Evolutionary conservation across 2,888 invertebrate species (phyloP).

Genomic region (Melanophora roralis): DNA sequence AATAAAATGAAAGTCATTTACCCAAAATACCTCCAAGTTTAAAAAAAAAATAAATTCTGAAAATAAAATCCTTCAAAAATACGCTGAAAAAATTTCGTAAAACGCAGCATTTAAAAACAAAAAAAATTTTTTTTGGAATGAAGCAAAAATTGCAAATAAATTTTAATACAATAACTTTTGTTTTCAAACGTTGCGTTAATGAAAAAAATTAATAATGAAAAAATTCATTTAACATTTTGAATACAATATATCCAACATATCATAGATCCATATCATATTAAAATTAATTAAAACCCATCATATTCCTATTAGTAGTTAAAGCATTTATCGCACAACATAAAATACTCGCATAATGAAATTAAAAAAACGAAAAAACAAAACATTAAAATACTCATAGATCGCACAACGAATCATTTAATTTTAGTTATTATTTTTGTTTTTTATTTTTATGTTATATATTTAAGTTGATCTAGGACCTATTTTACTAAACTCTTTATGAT

Average conservation of each 20-base stretch:
- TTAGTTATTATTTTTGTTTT: not conserved
- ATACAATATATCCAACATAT: conserved; percentile 3
- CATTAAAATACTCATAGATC: conserved; percentile 15
- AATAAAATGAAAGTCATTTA: conserved; percentile 8
- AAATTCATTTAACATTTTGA: not conserved
- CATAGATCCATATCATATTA: not conserved
- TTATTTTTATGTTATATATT: too few species aligned
- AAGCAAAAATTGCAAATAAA: too few species aligned
- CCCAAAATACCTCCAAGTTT: conserved; percentile 45
- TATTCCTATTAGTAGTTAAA: not conserved
- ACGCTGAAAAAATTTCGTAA: not conserved
- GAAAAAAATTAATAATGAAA: too few species aligned
- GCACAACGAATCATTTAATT: conserved; percentile 32
- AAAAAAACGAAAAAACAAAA: not conserved
- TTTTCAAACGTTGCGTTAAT: too few species aligned
- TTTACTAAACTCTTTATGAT: too few species aligned
- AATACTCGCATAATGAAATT: conserved; percentile 8
- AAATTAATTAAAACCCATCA: not conserved
- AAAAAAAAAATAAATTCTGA: conserved; percentile 44
- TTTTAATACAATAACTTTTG: too few species aligned
- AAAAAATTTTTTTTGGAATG: not conserved
- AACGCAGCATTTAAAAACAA: not conserved
- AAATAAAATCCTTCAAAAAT: not conserved
- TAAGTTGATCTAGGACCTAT: too few species aligned
- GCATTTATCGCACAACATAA: conserved; percentile 1